Base-by-base conservation (phyloP, 2,797 vertebrate species). In the Macropodus opercularis region DNA sequence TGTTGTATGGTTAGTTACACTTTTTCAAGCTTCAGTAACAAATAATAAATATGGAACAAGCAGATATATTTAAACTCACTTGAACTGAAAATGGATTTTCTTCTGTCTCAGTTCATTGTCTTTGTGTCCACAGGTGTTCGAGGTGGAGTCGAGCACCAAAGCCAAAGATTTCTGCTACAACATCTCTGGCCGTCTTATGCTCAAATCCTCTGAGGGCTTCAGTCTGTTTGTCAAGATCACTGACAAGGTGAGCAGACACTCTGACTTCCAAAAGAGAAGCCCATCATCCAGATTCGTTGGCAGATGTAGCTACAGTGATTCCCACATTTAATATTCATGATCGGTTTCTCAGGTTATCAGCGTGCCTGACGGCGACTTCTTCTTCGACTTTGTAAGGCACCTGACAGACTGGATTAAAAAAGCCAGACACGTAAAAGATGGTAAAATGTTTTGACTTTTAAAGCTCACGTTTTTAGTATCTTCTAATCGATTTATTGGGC, bases 341-440 rank as follows among this genome's bases (percentile, higher is more conserved):
- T 31, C 51, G n/a, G 1, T 59, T 51, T 46, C 72, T 2, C 69
- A 99, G 97, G 97, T 99, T 66, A 98, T 99, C 91, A 98, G 97
- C 0, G 96, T 99, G 2, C 97, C 97, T 0, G 97, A 99, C 4
- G 96, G 96, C 1, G 97, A 99, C 77, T 99, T 99, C 91, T 98
- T 99, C 92, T 99, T 99, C 11, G 97, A 99, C 86, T 99, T 99
- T n/a, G 96, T 99, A 65, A 93, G 97, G 41, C 97, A 99, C 63
- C 88, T 98, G 75, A 99, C 97, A 0, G 97, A 98, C 88, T 99
- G 97, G 97, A 98, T 98, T 87, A 98, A 96, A 93, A 99, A 98
- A 91, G 95, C 96, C 24, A 89, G 94, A 76, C 94, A 94, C 0
- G 83, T 92, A 50, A 98, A 97, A 89, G 96, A 98, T 0, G 95